Conservation (phyloP, 2,888 invertebrate genomes). For the Andricus quercusramuli region DNA sequence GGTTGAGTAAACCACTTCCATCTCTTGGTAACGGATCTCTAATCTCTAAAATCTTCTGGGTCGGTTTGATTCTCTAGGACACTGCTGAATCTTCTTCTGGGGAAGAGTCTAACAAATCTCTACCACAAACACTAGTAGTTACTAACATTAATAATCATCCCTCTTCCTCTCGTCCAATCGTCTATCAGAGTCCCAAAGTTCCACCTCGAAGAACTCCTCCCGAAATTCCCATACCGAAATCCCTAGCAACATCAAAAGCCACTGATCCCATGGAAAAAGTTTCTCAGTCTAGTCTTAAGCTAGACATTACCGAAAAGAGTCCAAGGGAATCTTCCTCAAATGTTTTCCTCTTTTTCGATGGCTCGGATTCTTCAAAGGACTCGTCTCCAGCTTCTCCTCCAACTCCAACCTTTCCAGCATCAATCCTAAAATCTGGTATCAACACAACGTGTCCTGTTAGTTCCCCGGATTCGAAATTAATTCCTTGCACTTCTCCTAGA, state of each 20-base stretch:
- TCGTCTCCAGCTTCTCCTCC: slow-evolving; percentile 45
- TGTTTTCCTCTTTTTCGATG: background rate
- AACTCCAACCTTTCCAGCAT: slow-evolving; percentile 46
- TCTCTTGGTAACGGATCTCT: slow-evolving; percentile 64
- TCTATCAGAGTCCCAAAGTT: slow-evolving; percentile 73
- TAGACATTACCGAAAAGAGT: background rate
- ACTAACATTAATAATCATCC: slow-evolving; percentile 64
- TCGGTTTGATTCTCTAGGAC: slow-evolving; percentile 73
- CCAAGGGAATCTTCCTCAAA: slow-evolving; percentile 13
- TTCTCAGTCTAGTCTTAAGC: slow-evolving; percentile 4
- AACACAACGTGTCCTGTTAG: slow-evolving; percentile 14
- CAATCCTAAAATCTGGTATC: slow-evolving; percentile 41
- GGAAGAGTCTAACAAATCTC: slow-evolving; percentile 72
- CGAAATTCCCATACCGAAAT: slow-evolving; percentile 60
- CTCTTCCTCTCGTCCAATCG: slow-evolving; percentile 64
- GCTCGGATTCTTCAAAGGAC: slow-evolving; percentile 16
- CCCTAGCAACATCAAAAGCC: slow-evolving; percentile 43
- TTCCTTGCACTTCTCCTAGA: slow-evolving; percentile 60
- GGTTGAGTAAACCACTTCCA: slow-evolving; percentile 32
- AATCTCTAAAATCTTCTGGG: slow-evolving; percentile 59
- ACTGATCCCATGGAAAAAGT: slow-evolving; percentile 33
- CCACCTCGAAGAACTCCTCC: slow-evolving; percentile 70
- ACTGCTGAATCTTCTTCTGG: slow-evolving; percentile 75
- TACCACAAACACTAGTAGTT: slow-evolving; percentile 64
- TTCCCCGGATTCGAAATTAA: slow-evolving; percentile 47